Base-by-base conservation (phyloP, 2,888 invertebrate species). In the Eupithecia subfuscata region DNA sequence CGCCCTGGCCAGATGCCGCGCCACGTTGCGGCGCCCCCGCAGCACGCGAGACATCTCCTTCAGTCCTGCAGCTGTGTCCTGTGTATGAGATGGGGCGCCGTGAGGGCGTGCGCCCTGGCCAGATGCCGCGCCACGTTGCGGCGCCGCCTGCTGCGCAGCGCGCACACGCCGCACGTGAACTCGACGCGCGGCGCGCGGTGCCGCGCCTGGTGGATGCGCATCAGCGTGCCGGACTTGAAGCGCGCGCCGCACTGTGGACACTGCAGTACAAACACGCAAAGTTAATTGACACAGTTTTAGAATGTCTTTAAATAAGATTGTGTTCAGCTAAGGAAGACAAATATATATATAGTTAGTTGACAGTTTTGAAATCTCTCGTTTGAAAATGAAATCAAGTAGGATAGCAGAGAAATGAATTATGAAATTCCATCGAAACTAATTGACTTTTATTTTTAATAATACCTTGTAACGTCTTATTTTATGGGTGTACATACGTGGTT, bases 191-290 rank as follows among this genome's bases (percentile, higher is more conserved):
- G 87, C 0, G 90, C 88, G 4, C 90, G 83, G 79, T 94, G 94
- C 0, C 91, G 82, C 73, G 87, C 88, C 74, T 85, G 84, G 81
- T 93, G 93, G 30, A 93, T 92, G 0, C 92, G 82, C 93, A 93
- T 93, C 3, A 93, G 79, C 0, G 93, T 92, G 0, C 88, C 87
- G 0, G 93, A 93, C 70, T 93, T 93, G 84, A 93, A 93, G 1
- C 89, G 85, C 0, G 91, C 89, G 0, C 91, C 88, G 56, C 93
- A 93, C 52, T 88, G 89, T 70, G 89, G 88, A 71, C 93, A 93
- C 93, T 93, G 88, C 0, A 84, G 83, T 14, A 14, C 48, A 65
- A 68, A 69, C 4, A 30, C 16, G 2, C 22, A 7, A 2, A 22
- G 12, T 60, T 60, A 5, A 8, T 56, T 4, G 9, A 56, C 22